Base-by-base conservation (phyloP, 2,113 vertebrate species). In the Grus americana region DNA sequence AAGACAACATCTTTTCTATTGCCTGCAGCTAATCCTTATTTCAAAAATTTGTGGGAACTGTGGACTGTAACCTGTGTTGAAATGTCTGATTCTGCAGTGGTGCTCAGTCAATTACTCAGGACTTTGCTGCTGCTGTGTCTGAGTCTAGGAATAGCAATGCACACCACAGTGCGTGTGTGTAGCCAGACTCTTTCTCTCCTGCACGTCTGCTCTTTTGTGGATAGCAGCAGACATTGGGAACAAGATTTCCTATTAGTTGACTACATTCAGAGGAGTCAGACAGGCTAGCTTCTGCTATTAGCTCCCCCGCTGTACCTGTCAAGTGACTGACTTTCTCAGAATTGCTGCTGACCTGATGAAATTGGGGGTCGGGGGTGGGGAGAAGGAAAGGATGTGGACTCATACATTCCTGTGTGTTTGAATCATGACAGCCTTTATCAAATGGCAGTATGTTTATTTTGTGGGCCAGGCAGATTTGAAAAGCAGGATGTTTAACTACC, bases 341-440 rank as follows among this genome's bases (percentile, higher is more conserved):
- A 86, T 50, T 95, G 58, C 79, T 92, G n/a, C 58, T 74, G 81
- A 70, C 50, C 62, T 86, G 29, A 36, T 76, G 62, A 82, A 79
- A 86, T 3, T 57, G 20, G 11, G 20, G 9, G 5, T 32, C 1
- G 1, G 23, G 8, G 3, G 7, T 20, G 15, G 24, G 20, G 17
- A 82, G 36, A 74, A 44, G 19, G n/a, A 71, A 75, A 36, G 40
- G 5, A 65, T 32, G 6, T 4, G 5, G 8, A 49, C 27, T 68
- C 14, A 21, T 5, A 20, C 24, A 23, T 34, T 84, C 20, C 23
- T 84, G 11, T 38, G 44, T 47, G 6, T 65, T 81, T 40, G 44
- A 61, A 65, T 68, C 27, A 40, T 5, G 49, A 5, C 14, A 88
- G 11, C 29, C 14, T 57, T 57, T 38, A 78, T 32, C 29, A 87